These are phyloP conservation scores for Loripinus fragilis DNA, from an alignment of 2,888 invertebrate species.

Conservation along the genomic window DNA sequence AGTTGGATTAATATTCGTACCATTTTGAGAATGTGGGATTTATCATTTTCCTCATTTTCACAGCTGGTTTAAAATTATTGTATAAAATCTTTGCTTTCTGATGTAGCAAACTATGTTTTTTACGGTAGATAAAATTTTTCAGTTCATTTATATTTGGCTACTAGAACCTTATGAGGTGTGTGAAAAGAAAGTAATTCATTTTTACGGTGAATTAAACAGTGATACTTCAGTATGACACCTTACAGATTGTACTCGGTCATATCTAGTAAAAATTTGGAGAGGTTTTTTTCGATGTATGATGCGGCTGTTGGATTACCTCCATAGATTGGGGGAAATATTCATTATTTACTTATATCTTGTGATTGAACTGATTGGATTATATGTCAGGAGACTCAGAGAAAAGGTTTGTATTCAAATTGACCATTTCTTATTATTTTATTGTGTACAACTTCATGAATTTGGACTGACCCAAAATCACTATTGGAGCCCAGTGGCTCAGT, in stretches of 20 bases:
- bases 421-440: too few species aligned
- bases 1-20: too few species aligned
- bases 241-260: neutral
- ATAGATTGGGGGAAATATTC: neutral
- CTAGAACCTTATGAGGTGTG: neutral
- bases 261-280: neutral
- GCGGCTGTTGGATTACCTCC: neutral
- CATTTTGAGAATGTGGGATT: too few species aligned
- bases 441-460: too few species aligned
- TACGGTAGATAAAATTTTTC: too few species aligned
- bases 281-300: neutral
- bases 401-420: slow-evolving; percentile 11
- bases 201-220: slow-evolving; percentile 3
- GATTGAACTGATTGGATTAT: neutral
- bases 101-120: too few species aligned
- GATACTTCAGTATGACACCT: slow-evolving; percentile 16
- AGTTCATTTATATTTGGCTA: too few species aligned
- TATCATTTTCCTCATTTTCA: too few species aligned
- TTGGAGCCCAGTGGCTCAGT: too few species aligned
- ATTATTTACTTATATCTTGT: neutral
- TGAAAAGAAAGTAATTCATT: slow-evolving; percentile 2
- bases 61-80: too few species aligned
- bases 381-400: neutral
- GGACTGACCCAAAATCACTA: too few species aligned
- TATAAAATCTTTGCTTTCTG: too few species aligned